Conservation (phyloP, 2,888 invertebrate genomes). For the Oligia latruncula region DNA sequence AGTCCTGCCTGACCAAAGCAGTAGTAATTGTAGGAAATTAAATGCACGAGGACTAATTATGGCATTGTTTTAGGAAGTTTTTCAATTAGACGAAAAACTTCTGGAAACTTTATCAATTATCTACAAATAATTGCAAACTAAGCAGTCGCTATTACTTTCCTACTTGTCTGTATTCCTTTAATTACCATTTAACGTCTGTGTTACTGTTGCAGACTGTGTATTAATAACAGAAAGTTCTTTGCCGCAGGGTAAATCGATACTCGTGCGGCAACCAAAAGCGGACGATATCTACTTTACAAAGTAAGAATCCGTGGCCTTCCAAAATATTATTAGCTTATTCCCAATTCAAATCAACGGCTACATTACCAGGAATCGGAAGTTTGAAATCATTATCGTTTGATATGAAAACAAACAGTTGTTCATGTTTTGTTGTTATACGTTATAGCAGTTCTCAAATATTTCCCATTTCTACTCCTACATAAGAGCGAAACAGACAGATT, state of each 20-base stretch:
- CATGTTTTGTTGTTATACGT: slow-evolving; percentile 40
- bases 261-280: slow-evolving; percentile 75
- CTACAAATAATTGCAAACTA: slow-evolving; percentile 37
- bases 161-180: slow-evolving; percentile 51
- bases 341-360: slow-evolving; percentile 62
- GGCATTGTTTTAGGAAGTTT: slow-evolving; percentile 60
- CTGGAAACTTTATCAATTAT: slow-evolving; percentile 50
- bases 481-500: slow-evolving; percentile 55
- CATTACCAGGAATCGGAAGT: slow-evolving; percentile 63
- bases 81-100: slow-evolving; percentile 66
- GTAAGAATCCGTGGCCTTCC: slow-evolving; percentile 74
- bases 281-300: slow-evolving; percentile 74
- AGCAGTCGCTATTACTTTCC: slow-evolving; percentile 37
- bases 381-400: slow-evolving; percentile 56
- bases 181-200: slow-evolving; percentile 57
- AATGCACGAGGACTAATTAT: slow-evolving; percentile 23
- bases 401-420: slow-evolving; percentile 58
- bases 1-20: neutral
- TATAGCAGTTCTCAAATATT: slow-evolving; percentile 41
- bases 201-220: slow-evolving; percentile 67
- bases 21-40: slow-evolving; percentile 3
- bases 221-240: slow-evolving; percentile 77
- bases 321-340: slow-evolving; percentile 72
- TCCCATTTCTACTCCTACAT: slow-evolving; percentile 25
- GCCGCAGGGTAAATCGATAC: slow-evolving; percentile 83